Conservation (phyloP, 2,797 vertebrate species). For the Paramormyrops hopkinsi region DNA sequence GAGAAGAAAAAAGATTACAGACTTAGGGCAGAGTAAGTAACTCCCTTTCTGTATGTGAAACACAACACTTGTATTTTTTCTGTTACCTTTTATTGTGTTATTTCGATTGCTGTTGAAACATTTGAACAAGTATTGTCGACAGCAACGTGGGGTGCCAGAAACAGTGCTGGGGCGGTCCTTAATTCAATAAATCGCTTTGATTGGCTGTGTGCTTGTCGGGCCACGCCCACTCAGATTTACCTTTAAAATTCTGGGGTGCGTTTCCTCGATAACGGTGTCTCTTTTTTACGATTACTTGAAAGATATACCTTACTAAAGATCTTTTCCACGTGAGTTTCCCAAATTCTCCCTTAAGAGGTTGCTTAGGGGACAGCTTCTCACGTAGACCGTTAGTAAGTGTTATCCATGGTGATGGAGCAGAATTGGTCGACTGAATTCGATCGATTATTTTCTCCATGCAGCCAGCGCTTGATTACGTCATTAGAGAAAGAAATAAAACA, state of each 20-base stretch:
- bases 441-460: background rate
- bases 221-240: background rate
- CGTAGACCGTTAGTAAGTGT: background rate
- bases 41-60: background rate
- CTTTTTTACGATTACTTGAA: background rate
- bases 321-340: background rate
- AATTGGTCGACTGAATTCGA: background rate
- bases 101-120: background rate
- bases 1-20: constrained; percentile 97
- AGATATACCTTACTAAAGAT: background rate
- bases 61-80: background rate
- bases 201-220: background rate
- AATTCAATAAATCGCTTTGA: background rate
- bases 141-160: background rate
- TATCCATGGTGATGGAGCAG: background rate
- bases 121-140: background rate
- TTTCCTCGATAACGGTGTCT: background rate
- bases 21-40: constrained; percentile 80
- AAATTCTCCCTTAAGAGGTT: background rate
- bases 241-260: background rate
- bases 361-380: background rate
- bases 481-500: background rate
- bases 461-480: background rate
- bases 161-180: background rate
- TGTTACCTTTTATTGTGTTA: background rate